phyloP scores from a whole-genome alignment of 2,113 vertebrate species.

The Chaenocephalus aceratus region DNA sequence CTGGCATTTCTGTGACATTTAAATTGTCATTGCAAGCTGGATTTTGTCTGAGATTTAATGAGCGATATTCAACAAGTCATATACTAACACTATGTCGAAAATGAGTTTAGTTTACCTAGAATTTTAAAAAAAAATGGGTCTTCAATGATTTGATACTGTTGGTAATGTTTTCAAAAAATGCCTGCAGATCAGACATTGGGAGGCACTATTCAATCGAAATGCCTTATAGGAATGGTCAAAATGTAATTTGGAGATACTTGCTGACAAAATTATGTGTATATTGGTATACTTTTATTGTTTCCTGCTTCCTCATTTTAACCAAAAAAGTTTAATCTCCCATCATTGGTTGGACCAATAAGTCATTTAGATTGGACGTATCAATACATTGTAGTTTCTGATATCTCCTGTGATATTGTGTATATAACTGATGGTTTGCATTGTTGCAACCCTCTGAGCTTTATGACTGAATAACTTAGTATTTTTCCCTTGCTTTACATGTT shows the following conservation, averaged over 20 bases:
- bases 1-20: background rate
- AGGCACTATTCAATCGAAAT: background rate
- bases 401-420: background rate
- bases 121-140: too few relatives aligned
- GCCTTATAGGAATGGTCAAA: background rate
- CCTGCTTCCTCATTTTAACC: conserved; percentile 13
- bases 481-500: background rate
- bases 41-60: too few relatives aligned
- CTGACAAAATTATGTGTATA: background rate
- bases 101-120: too few relatives aligned
- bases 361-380: conserved; percentile 21
- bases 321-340: conserved; percentile 28
- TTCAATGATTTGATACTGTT: too few relatives aligned
- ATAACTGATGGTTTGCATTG: conserved; percentile 8
- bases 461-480: background rate
- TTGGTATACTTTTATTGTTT: background rate
- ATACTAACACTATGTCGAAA: too few relatives aligned
- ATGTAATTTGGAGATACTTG: background rate
- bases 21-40: background rate
- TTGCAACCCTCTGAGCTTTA: background rate
- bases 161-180: too few relatives aligned
- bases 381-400: background rate
- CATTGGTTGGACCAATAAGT: conserved; percentile 5
- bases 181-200: background rate
- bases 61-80: too few relatives aligned